Evolutionary conservation across 1,140 invertebrate species (phyloP).

Genomic region (Drosophila kikkawai): DNA sequence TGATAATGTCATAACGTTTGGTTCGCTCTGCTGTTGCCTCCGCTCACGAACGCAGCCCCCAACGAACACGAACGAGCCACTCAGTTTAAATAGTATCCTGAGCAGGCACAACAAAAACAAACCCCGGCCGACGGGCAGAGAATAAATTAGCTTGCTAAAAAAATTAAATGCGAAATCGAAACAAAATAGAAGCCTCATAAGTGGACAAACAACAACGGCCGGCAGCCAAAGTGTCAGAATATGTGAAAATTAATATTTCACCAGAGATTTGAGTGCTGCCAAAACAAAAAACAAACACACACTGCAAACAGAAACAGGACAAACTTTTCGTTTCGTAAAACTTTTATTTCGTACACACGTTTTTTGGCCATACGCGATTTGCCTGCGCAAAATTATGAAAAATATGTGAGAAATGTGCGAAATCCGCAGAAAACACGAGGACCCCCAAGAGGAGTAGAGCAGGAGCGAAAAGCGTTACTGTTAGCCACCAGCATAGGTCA

Average conservation of each 20-base stretch:
- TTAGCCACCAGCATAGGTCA: conserved; percentile 50
- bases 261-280: conserved; percentile 70
- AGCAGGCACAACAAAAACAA: conserved; percentile 31
- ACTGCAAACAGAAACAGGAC: conserved; percentile 31
- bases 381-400: conserved; percentile 74
- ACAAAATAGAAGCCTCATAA: conserved; percentile 27
- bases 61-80: conserved; percentile 37
- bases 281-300: conserved; percentile 41
- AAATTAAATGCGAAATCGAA: conserved; percentile 20
- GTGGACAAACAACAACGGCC: conserved; percentile 41
- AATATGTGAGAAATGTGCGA: conserved; percentile 73
- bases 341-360: conserved; percentile 59
- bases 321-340: conserved; percentile 56
- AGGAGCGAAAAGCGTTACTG: conserved; percentile 9
- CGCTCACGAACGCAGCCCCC: conserved; percentile 34
- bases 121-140: conserved; percentile 17
- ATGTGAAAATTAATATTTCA: conserved; percentile 80
- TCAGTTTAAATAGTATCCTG: conserved; percentile 42
- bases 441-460: conserved; percentile 21
- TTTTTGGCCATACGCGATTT: conserved; percentile 37
- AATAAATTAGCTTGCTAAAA: conserved; percentile 26
- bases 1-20: conserved; percentile 83
- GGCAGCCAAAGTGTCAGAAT: conserved; percentile 70
- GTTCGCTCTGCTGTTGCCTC: conserved; percentile 67
- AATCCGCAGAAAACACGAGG: conserved; percentile 41